These are phyloP conservation scores for Phyllotis vaccarum DNA, from an alignment of 2,797 vertebrate genomes.

Conservation along the genomic window DNA sequence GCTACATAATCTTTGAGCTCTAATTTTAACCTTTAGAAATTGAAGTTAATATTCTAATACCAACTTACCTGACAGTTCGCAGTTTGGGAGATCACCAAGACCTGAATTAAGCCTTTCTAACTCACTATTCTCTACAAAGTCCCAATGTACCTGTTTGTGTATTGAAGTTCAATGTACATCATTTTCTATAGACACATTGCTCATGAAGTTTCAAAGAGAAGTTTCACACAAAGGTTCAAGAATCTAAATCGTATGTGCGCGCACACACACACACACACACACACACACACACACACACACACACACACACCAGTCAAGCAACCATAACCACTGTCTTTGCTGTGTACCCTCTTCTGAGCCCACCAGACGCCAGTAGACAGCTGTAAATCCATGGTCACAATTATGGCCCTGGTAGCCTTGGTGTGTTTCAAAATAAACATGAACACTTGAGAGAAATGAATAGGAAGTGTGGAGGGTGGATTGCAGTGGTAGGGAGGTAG, in stretches of 20 bases:
- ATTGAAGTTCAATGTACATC: constrained; percentile 18
- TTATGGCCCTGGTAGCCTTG: background rate
- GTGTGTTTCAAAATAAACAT: background rate
- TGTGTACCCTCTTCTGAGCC: background rate
- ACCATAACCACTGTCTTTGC: background rate
- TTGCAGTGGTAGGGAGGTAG: background rate
- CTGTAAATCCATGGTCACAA: background rate
- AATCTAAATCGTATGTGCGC: too few species aligned
- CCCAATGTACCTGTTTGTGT: background rate
- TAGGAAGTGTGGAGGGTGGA: background rate
- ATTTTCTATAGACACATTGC: background rate
- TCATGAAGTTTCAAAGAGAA: background rate
- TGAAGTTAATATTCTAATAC: background rate
- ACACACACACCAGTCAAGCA: background rate
- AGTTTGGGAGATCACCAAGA: background rate
- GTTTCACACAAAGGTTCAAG: constrained; percentile 9
- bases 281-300: background rate
- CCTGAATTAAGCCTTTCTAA: constrained; percentile 16
- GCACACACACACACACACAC: background rate
- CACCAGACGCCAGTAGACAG: background rate
- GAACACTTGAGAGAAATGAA: background rate
- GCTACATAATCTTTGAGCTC: background rate
- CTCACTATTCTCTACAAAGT: constrained; percentile 19
- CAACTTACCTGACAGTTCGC: background rate
- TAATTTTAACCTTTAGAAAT: constrained; percentile 10